Base-by-base conservation (phyloP, 2,797 vertebrate species). In the Gymnothorax javanicus region DNA sequence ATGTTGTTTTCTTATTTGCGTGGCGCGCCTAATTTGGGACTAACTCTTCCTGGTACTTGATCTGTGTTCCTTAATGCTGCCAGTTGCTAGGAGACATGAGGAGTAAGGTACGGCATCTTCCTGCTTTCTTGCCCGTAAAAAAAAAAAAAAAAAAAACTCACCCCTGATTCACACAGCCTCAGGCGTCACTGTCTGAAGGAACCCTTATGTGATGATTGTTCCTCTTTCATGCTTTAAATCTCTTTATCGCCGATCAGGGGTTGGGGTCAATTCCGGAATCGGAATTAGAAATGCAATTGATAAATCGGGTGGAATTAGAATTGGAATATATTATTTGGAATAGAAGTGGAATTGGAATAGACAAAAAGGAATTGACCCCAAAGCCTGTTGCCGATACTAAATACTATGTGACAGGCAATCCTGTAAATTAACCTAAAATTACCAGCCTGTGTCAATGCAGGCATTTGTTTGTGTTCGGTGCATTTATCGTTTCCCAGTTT, bases 81-180 rank as follows among this genome's bases (percentile, higher is more conserved):
- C 98, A 99, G 98, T 97, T 99, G 95, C 98, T 99, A 97, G 98
- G 98, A 98, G 98, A 99, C 97, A 98, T 98, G 93, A 97, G 97
- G 93, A 98, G 97, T 91, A 99, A 99, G 98, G 98, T 99, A 95
- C 95, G 95, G 95, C 94, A 84, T 89, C 90, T 90, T 90, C 88
- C 87, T 87, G 91, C 90, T 87, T 90, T 84, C 89, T 87, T 89
- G 85, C 89, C 89, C 91, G 89, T 75, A 11, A 83, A 59, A 83
- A 59, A 20, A 58, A 25, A 9, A n/a, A 8, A 23, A 54, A 54
- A 56, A 81, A 54, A 23, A 54, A 52, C 6, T 79, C 15, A 20
- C 7, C 50, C 75, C 75, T 27, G 15, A 54, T 5, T 20, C 6
- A 54, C 75, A 52, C n/a, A 52, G 15, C 20, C 20, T 15, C 13